phyloP scores from a whole-genome alignment of 2,888 invertebrate species.

The Sclerodermus sp. region DNA sequence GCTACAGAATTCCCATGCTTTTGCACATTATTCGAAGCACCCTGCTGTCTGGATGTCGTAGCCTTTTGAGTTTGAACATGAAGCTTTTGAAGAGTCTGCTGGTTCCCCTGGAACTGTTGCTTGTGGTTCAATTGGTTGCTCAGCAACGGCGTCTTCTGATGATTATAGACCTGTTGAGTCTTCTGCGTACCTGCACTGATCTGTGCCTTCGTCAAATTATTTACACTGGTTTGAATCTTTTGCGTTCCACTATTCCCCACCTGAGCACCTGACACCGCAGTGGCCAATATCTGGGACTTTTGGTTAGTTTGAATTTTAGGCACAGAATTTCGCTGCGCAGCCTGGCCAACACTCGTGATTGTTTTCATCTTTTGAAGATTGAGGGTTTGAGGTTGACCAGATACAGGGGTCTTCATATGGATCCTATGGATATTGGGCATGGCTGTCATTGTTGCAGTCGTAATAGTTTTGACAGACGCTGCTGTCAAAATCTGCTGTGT shows the following conservation, averaged over 20 bases:
- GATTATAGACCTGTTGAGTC: conserved; percentile 29
- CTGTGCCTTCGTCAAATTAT: not conserved
- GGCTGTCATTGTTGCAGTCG: conserved; percentile 20
- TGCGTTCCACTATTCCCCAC: conserved; percentile 23
- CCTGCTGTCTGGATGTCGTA: conserved; percentile 32
- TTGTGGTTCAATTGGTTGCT: conserved; percentile 35
- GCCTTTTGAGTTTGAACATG: conserved; percentile 36
- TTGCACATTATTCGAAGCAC: conserved; percentile 35
- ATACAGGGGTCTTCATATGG: conserved; percentile 36
- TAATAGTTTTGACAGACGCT: conserved; percentile 31
- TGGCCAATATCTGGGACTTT: conserved; percentile 34
- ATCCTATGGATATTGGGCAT: conserved; percentile 41
- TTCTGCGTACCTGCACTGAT: conserved; percentile 20
- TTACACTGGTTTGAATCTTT: conserved; percentile 22
- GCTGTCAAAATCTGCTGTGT: conserved; percentile 23
- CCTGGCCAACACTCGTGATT: conserved; percentile 24
- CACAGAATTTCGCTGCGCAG: conserved; percentile 32
- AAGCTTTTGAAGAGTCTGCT: conserved; percentile 32
- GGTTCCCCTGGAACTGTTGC: conserved; percentile 24
- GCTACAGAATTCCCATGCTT: conserved; percentile 31
- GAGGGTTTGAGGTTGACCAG: conserved; percentile 30
- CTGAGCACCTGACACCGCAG: conserved; percentile 25
- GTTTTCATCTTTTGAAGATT: conserved; percentile 43
- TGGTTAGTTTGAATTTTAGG: conserved; percentile 36
- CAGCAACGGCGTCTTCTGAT: conserved; percentile 36